Percentiles rank a stretch among this genome's conserved stretches.
Evolutionary conservation across 2,113 vertebrate genomes (phyloP).

Genomic region (Struthio camelus): DNA sequence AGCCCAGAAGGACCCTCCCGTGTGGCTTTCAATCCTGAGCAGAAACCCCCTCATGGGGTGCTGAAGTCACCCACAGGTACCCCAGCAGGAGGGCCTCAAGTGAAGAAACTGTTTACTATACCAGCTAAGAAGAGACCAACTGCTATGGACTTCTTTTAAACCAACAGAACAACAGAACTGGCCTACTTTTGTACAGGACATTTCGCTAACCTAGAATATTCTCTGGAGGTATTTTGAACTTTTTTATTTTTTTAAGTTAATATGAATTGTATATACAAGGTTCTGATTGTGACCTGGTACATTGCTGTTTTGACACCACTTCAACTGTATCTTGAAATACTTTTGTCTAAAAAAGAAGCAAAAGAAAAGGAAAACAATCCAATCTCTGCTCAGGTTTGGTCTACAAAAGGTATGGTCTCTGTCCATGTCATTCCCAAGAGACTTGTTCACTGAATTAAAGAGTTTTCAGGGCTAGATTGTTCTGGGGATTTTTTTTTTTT

Average conservation of each 20-base stretch:
- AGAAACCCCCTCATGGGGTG: constrained; percentile 87
- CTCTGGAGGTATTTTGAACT: constrained; percentile 45
- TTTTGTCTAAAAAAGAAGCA: neutral
- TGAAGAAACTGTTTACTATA: neutral
- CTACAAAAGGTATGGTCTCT: neutral
- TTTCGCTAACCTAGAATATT: constrained; percentile 67
- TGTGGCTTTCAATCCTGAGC: constrained; percentile 91
- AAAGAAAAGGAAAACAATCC: constrained; percentile 16
- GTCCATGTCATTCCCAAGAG: neutral
- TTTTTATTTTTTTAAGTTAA: constrained; percentile 70
- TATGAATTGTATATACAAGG: neutral
- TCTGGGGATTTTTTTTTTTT: neutral
- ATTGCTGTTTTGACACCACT: neutral
- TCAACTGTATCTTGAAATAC: neutral
- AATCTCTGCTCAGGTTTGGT: constrained; percentile 42
- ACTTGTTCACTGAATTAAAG: neutral
- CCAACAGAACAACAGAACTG: neutral
- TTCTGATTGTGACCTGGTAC: neutral
- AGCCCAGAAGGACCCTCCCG: constrained; percentile 86
- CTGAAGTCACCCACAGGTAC: constrained; percentile 80
- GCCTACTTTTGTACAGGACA: constrained; percentile 73
- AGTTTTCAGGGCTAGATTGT: neutral
- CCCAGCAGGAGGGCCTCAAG: neutral
- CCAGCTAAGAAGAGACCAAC: constrained; percentile 63
- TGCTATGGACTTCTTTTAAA: constrained; percentile 74